A percentile compares a stretch with the other conserved stretches of the same genome.
Evolutionary conservation across 2,113 vertebrate species (phyloP).

Genomic region (Cavia aperea): DNA sequence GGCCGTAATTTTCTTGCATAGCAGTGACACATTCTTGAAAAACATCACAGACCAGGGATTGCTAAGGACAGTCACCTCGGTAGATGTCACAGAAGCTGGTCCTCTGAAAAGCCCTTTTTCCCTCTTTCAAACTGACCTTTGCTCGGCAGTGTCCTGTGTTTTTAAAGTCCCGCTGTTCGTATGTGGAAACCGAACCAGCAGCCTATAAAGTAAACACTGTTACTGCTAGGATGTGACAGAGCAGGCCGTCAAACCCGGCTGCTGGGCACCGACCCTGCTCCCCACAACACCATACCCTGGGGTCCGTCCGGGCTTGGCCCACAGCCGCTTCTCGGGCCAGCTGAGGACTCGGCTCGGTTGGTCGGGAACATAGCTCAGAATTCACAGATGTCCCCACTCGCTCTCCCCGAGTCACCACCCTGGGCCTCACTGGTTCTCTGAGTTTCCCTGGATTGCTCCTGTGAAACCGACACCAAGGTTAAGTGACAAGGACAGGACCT

Average conservation of each 20-base stretch:
- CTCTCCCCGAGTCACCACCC: neutral
- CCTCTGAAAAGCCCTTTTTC: neutral
- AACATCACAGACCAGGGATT: neutral
- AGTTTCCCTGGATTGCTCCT: neutral
- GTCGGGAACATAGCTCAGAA: neutral
- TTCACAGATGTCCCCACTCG: neutral
- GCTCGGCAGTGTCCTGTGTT: neutral
- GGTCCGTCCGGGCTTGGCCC: too few relatives aligned
- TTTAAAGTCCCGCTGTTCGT: neutral
- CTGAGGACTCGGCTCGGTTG: neutral
- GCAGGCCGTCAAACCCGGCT: neutral
- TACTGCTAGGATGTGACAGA: neutral
- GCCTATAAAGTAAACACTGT: neutral
- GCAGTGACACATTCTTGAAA: neutral
- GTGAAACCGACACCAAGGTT: neutral
- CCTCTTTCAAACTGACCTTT: neutral
- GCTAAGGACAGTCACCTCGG: neutral
- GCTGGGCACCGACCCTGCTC: too few relatives aligned
- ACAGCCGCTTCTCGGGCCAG: too few relatives aligned
- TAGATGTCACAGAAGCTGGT: neutral
- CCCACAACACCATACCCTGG: neutral
- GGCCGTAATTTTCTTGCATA: neutral
- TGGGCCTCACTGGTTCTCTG: neutral
- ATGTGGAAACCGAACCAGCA: neutral
- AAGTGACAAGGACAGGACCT: conserved; percentile 40